Percentiles rank a stretch among this genome's conserved stretches.
phyloP scores from a whole-genome alignment of 2,797 vertebrate genomes.

The Mormyrus hasselquistii region DNA sequence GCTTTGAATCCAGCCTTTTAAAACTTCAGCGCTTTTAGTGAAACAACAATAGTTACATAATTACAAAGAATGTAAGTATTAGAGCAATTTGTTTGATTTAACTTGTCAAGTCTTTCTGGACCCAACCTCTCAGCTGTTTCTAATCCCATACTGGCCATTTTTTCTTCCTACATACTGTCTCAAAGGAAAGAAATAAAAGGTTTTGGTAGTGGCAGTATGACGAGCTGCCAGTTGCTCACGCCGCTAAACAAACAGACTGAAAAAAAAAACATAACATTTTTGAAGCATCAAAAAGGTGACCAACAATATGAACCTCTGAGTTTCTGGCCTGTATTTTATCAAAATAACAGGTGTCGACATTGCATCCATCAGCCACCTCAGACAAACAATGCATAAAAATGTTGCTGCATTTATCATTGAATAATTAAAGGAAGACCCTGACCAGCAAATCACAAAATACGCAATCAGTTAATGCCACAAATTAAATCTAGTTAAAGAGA shows the following conservation, averaged over 20 bases:
- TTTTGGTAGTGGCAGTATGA: conserved; percentile 17
- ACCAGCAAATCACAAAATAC: background rate
- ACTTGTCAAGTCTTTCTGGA: conserved; percentile 57
- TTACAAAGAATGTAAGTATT: conserved; percentile 65
- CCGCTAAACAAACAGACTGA: background rate
- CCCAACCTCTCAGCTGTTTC: conserved; percentile 57
- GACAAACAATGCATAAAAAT: background rate
- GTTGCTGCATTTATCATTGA: background rate
- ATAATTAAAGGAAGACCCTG: background rate
- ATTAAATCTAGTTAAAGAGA: background rate
- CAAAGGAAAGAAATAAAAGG: conserved; percentile 31
- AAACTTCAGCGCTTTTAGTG: conserved; percentile 48
- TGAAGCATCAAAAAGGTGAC: background rate
- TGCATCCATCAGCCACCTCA: background rate
- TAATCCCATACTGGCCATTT: conserved; percentile 40
- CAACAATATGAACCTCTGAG: background rate
- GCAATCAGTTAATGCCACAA: background rate
- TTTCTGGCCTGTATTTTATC: background rate
- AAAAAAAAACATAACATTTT: background rate
- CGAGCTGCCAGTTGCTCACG: background rate
- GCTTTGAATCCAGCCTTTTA: conserved; percentile 54
- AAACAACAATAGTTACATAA: conserved; percentile 51
- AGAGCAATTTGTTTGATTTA: conserved; percentile 69
- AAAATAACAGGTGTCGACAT: background rate
- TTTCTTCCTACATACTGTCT: conserved; percentile 22